Base-by-base conservation (phyloP, 2,113 vertebrate genomes). In the Dasypus novemcinctus region DNA sequence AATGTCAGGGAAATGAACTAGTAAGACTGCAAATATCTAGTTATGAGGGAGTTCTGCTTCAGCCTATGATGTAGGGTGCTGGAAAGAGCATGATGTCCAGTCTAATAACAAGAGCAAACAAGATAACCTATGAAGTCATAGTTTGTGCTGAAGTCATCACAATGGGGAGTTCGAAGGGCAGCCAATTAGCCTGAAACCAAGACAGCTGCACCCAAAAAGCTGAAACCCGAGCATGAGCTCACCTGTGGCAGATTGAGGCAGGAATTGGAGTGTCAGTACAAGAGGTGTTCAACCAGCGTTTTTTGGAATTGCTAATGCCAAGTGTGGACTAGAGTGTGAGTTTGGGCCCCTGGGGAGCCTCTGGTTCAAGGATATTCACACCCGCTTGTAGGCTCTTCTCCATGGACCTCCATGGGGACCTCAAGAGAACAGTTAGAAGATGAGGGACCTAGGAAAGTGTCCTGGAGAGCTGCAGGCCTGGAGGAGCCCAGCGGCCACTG, bases 1-100 rank as follows among this genome's bases (percentile, higher is more conserved):
- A n/a, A 75, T 79, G 41, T 79, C 41, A 91, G 18, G 66, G 21
- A 95, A 95, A 92, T 31, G 81, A 66, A 91, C 59, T 87, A 68
- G 27, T 78, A 61, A 61, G 89, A 74, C 46, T 87, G 49, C 7
- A 92, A 95, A 81, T 75, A 81, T 75, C 59, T 72, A 68, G 20
- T 82, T 66, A 29, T 68, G 20, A 75, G 57, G 31, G 71, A 41
- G 11, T 2, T n/a, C 72, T 46, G 27, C 72, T 74, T 74, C 15
- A 41, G 41, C 72, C 2, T 29, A 74, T 25, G 41, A 74, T 31
- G 7, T 27, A 46, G 72, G 17, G 29, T 27, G 13, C 10, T 69
- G 75, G 74, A 68, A 66, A 87, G 7, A 66, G 18, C 63, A 85
- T 66, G 17, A 57, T 27, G 38, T 20, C 25, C 3, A 66, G 14